These are phyloP conservation scores for Phycodurus eques DNA, from an alignment of 2,113 vertebrate genomes.

Conservation along the genomic window DNA sequence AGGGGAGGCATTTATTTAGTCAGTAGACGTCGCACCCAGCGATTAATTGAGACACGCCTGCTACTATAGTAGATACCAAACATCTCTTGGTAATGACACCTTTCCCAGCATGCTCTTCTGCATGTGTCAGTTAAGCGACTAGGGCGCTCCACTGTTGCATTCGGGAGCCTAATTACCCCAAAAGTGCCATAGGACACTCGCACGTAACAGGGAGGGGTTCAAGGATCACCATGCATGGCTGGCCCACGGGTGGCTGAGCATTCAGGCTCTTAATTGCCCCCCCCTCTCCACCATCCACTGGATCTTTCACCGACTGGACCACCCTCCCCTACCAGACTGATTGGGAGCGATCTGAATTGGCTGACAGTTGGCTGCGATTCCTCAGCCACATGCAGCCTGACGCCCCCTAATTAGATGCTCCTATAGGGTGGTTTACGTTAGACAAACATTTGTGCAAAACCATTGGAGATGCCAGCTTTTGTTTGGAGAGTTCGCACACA, in stretches of 20 bases:
- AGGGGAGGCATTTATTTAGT: not conserved
- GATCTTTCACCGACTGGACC: conserved; percentile 45
- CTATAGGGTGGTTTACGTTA: conserved; percentile 72
- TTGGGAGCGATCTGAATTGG: conserved; percentile 60
- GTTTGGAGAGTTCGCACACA: conserved; percentile 59
- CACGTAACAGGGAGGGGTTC: conserved; percentile 48
- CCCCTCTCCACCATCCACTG: conserved; percentile 53
- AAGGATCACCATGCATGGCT: conserved; percentile 61
- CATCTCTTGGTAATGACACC: conserved; percentile 2
- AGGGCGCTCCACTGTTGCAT: conserved; percentile 30
- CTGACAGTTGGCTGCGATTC: conserved; percentile 76
- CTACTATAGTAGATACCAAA: not conserved
- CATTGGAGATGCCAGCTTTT: conserved; percentile 73
- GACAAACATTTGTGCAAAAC: conserved; percentile 73
- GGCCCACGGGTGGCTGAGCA: conserved; percentile 65
- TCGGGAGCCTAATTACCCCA: conserved; percentile 60
- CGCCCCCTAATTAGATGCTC: conserved; percentile 73
- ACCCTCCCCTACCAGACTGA: conserved; percentile 52
- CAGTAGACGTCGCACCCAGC: not conserved
- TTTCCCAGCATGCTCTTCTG: not conserved
- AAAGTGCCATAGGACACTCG: conserved; percentile 57
- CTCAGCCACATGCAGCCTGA: conserved; percentile 68
- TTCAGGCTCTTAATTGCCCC: conserved; percentile 71
- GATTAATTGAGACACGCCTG: not conserved
- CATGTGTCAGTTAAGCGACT: conserved; percentile 53